Conservation (phyloP, 1,140 invertebrate species). For the Drosophila tani region DNA sequence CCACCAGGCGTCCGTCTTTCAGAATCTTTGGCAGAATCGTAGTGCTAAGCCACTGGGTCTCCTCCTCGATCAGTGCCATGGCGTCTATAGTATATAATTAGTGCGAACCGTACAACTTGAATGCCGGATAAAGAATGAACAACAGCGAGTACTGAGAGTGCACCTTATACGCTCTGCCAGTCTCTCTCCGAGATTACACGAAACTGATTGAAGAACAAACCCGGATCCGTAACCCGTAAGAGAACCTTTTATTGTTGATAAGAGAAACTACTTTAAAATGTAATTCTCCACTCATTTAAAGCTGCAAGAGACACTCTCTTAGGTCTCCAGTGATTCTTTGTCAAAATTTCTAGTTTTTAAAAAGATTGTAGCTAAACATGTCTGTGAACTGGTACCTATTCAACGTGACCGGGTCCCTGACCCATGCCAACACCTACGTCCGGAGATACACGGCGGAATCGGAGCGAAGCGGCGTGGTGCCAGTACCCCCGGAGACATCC, state of each 20-base stretch:
- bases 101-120: constrained; percentile 1
- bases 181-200: constrained; percentile 7
- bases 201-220: background rate
- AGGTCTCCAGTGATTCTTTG: background rate
- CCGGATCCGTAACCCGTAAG: background rate
- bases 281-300: background rate
- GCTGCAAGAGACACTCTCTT: too few species aligned
- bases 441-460: constrained; percentile 14
- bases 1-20: constrained; percentile 41
- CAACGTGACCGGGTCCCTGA: constrained; percentile 13
- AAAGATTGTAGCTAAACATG: background rate
- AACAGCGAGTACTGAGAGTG: background rate
- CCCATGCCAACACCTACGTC: constrained; percentile 5
- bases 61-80: constrained; percentile 53
- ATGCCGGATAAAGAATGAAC: constrained; percentile 27
- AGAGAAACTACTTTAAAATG: background rate
- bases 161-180: constrained; percentile 7
- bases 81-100: background rate
- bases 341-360: constrained; percentile 28
- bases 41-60: constrained; percentile 52
- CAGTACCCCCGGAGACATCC: background rate
- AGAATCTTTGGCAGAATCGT: constrained; percentile 52
- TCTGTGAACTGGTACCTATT: constrained; percentile 23
- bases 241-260: background rate
- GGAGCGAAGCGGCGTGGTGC: background rate